A percentile compares a stretch with the other conserved stretches of the same genome.
phyloP scores from a whole-genome alignment of 2,888 invertebrate species.

The Erebia ligea region DNA sequence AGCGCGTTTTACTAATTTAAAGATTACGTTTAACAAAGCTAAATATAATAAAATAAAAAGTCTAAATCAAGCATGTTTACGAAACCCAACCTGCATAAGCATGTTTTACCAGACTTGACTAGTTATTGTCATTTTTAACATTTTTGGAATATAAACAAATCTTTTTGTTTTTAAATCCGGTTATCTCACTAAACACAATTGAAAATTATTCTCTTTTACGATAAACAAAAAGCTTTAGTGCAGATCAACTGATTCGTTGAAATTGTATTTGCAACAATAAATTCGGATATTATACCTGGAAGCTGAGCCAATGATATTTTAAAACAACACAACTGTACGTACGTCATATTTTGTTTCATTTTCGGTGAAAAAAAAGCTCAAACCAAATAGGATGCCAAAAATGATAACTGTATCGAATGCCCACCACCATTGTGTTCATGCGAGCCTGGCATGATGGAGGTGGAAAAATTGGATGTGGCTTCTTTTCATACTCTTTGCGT shows the following conservation, averaged over 20 bases:
- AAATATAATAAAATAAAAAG: no score
- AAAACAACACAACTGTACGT: not conserved
- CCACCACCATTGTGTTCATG: conserved; percentile 22
- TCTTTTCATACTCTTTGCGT: not conserved
- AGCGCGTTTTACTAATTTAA: no score
- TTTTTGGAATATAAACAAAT: no score
- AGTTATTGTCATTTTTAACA: no score
- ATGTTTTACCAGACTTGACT: no score
- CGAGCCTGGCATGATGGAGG: not conserved
- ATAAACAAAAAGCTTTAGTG: not conserved
- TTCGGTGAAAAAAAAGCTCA: conserved; percentile 13
- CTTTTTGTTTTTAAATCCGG: not conserved
- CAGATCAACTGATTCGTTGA: not conserved
- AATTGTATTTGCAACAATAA: conserved; percentile 2
- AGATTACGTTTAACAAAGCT: no score
- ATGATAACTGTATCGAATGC: conserved; percentile 39
- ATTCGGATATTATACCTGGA: not conserved
- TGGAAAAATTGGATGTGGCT: conserved; percentile 22
- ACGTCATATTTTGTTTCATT: not conserved
- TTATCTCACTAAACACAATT: not conserved
- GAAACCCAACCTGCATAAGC: no score
- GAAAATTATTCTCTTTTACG: not conserved
- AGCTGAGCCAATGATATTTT: not conserved
- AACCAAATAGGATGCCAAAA: conserved; percentile 40
- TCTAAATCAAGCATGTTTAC: no score